A percentile compares a stretch with the other conserved stretches of the same genome.
These are phyloP conservation scores for Dichetophora obliterata DNA, from an alignment of 2,888 invertebrate genomes.

Conservation along the genomic window DNA sequence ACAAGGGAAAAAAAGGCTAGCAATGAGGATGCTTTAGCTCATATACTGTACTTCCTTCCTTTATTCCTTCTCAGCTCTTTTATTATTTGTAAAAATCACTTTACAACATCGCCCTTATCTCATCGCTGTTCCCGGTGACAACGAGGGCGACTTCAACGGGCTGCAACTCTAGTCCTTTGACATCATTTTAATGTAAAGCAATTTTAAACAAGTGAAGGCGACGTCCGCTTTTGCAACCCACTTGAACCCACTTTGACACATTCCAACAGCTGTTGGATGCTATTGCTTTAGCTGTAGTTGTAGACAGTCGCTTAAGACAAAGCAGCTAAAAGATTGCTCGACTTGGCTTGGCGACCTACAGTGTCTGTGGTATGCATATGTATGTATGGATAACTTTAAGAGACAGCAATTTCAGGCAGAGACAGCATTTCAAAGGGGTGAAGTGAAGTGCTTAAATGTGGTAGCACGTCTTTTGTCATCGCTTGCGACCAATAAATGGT, in stretches of 20 bases:
- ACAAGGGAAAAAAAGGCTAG: not conserved
- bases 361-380: not conserved
- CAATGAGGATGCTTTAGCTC: not conserved
- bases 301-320: not conserved
- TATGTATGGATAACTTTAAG: not conserved
- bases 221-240: not conserved
- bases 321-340: not conserved
- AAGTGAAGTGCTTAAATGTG: not conserved
- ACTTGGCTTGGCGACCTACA: not conserved
- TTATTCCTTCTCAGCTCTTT: conserved; percentile 3
- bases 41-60: not conserved
- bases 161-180: conserved; percentile 22
- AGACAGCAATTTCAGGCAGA: not conserved
- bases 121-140: not conserved
- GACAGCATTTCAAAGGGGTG: not conserved
- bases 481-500: conserved; percentile 10
- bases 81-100: conserved; percentile 35
- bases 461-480: conserved; percentile 20
- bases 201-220: conserved; percentile 4
- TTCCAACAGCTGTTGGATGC: not conserved
- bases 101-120: conserved; percentile 10
- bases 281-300: not conserved
- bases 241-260: not conserved
- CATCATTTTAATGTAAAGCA: conserved; percentile 22
- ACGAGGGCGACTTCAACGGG: conserved; percentile 11